Base-by-base conservation (phyloP, 2,888 invertebrate species). In the Schizotus pectinicornis region DNA sequence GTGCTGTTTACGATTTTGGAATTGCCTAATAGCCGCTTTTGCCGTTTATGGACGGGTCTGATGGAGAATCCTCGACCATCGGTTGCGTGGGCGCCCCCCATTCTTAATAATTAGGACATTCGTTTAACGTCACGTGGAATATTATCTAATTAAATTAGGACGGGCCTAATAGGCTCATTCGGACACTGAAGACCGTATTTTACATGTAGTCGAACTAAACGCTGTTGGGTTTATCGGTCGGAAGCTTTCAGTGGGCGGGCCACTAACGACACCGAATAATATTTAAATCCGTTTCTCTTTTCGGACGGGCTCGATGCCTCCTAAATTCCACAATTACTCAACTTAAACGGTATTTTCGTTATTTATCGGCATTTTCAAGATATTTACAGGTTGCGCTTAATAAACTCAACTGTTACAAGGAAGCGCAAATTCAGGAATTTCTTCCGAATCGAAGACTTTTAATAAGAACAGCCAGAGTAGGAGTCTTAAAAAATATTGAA, bases 121-220 rank as follows among this genome's bases (percentile, higher is more conserved):
- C 48, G 49, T 54, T 59, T 47, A 33, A 43, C 43, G 50, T 47
- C 54, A 50, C 49, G 38, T 49, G 34, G 49, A 39, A 49, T 49
- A 54, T 54, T 54, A 43, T 54, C 59, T 59, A 59, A 59, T 59
- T 59, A 49, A 59, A 59, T 59, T 53, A 59, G 45, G 39, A 54
- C 54, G 30, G 42, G 43, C 42, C 52, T 57, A 57, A 52, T 57
- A 35, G 43, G 35, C 38, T 34, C 49, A 51, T 45, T 56, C 45
- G 53, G 47, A 53, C 49, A 48, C 22, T 43, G 43, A 43, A 43
- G 43, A 43, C 33, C 32, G 43, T 30, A 43, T 43, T 43, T 43
- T 43, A 43, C 43, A 43, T 43, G 43, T 43, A 33, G 43, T 43
- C 43, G 33, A 43, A 43, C 43, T 43, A 43, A 43, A 43, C 43